Conservation (phyloP, 2,888 invertebrate species). For the Euphydryas editha region DNA sequence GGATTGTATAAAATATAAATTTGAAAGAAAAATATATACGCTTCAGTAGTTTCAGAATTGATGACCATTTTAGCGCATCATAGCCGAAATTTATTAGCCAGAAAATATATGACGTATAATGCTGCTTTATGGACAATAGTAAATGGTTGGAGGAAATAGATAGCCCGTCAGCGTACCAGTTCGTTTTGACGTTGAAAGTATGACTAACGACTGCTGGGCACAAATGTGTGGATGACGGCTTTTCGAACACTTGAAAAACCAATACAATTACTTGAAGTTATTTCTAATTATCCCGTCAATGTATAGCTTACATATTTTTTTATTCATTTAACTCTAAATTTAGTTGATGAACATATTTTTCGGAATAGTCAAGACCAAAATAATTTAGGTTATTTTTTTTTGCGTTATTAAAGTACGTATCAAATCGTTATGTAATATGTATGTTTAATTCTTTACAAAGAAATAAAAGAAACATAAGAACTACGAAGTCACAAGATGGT, state of each 20-base stretch:
- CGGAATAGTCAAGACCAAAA: no score
- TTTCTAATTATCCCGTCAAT: neutral
- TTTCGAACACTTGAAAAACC: conserved; percentile 24
- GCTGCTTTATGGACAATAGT: conserved; percentile 24
- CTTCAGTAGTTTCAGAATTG: conserved; percentile 4
- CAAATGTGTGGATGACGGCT: conserved; percentile 25
- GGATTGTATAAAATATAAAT: neutral
- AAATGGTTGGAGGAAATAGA: conserved; percentile 28
- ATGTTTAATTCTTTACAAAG: neutral
- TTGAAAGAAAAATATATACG: neutral
- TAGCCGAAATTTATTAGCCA: conserved; percentile 25
- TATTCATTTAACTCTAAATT: neutral
- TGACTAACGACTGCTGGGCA: conserved; percentile 29
- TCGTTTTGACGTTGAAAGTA: conserved; percentile 27
- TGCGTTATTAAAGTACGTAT: no score
- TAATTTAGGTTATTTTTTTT: no score
- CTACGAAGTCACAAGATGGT: neutral
- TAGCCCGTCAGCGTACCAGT: conserved; percentile 29
- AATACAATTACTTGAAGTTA: neutral
- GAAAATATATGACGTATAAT: conserved; percentile 29
- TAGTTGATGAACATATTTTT: no score
- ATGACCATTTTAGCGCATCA: conserved; percentile 19
- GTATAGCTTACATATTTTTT: neutral
- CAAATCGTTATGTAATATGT: no score
- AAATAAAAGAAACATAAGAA: neutral